Conservation (phyloP, 2,113 vertebrate genomes). For the Motacilla tschutschensis region DNA sequence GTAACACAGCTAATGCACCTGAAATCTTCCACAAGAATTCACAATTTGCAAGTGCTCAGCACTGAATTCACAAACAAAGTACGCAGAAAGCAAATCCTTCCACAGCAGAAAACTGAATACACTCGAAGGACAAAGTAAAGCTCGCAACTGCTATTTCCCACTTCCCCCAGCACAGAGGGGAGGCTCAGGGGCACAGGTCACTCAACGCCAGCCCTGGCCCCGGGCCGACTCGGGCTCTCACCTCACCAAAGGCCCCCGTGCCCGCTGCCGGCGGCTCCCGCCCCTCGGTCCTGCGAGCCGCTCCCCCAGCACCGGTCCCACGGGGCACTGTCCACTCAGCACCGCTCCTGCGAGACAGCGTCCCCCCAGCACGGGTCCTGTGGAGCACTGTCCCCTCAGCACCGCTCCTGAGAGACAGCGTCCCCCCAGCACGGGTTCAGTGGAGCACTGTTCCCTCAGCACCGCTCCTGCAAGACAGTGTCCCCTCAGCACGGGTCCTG, state of each 20-base stretch:
- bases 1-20: background rate
- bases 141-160: fast-evolving
- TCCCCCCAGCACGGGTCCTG: background rate
- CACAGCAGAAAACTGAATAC: background rate
- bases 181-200: background rate
- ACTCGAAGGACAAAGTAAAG: fast-evolving
- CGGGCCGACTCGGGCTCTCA: background rate
- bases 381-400: background rate
- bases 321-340: background rate
- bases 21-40: background rate
- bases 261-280: background rate
- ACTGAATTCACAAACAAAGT: background rate
- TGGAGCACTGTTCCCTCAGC: background rate
- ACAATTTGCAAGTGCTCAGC: background rate
- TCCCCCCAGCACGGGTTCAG: background rate
- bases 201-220: fast-evolving
- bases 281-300: background rate
- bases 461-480: too few species aligned
- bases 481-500: too few species aligned
- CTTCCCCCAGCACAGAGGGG: fast-evolving
- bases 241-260: background rate
- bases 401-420: fast-evolving
- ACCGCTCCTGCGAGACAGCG: fast-evolving
- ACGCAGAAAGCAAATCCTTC: background rate
- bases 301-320: background rate